Conservation (phyloP, 2,888 invertebrate species). For the Amblyjoppa proteus region DNA sequence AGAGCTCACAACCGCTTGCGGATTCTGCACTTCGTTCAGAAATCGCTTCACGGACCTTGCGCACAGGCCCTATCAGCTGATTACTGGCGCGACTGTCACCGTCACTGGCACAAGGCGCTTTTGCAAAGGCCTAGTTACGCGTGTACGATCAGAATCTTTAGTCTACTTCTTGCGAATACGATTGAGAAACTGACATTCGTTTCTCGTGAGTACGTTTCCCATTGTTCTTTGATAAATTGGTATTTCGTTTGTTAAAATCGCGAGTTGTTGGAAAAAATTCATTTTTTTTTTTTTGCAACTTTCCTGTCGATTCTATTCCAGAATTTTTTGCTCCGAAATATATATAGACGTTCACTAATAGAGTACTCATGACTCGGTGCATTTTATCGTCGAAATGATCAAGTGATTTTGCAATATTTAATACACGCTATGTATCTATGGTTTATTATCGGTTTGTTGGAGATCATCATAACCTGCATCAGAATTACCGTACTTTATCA, state of each 20-base stretch:
- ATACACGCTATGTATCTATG: neutral
- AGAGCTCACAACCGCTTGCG: neutral
- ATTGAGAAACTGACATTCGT: neutral
- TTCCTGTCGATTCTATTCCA: neutral
- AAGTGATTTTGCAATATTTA: neutral
- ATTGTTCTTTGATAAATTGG: neutral
- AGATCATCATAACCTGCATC: conserved; percentile 7
- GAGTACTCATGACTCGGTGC: too few relatives aligned
- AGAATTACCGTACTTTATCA: neutral
- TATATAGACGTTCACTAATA: neutral
- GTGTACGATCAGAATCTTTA: conserved; percentile 1
- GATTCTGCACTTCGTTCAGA: too few relatives aligned
- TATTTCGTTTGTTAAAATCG: neutral
- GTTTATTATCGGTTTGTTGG: neutral
- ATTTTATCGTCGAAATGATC: neutral
- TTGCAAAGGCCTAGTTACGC: conserved; percentile 6
- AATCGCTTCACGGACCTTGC: neutral
- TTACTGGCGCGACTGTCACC: conserved; percentile 40
- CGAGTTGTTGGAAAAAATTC: neutral
- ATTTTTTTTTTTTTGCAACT: neutral
- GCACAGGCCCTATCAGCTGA: conserved; percentile 44
- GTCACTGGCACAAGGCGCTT: conserved; percentile 30
- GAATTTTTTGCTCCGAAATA: neutral
- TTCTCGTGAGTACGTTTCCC: neutral
- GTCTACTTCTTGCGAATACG: conserved; percentile 3